Conservation (phyloP, 2,113 vertebrate species). For the Silurus asotus region DNA sequence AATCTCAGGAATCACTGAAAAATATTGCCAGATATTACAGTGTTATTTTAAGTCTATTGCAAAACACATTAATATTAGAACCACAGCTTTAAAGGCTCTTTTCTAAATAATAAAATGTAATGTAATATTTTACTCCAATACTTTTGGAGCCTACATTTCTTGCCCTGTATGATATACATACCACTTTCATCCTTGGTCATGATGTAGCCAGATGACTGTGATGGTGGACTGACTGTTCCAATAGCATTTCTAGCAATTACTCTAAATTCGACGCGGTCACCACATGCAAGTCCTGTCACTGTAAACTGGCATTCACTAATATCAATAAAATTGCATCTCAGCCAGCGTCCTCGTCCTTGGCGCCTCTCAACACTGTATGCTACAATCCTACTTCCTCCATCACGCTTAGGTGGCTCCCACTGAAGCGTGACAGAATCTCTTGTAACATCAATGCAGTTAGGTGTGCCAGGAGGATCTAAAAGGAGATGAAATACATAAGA, state of each 20-base stretch:
- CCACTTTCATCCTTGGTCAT: constrained; percentile 97
- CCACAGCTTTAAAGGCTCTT: background rate
- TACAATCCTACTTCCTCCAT: constrained; percentile 95
- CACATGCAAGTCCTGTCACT: constrained; percentile 87
- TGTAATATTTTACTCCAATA: background rate
- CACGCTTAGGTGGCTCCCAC: constrained; percentile 87
- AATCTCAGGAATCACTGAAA: constrained; percentile 87
- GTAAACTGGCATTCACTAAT: constrained; percentile 92
- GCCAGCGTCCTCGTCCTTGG: constrained; percentile 88
- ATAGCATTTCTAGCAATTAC: constrained; percentile 95
- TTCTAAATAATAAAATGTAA: background rate
- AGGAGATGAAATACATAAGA: background rate
- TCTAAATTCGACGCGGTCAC: constrained; percentile 94
- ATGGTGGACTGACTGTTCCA: constrained; percentile 94
- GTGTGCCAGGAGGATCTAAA: constrained; percentile 92
- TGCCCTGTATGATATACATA: constrained; percentile 66
- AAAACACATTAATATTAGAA: constrained; percentile 28
- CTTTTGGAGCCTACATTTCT: background rate
- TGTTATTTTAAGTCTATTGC: background rate
- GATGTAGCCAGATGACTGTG: constrained; percentile 93
- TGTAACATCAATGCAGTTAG: constrained; percentile 94
- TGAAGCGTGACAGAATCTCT: constrained; percentile 94
- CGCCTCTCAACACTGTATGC: constrained; percentile 94
- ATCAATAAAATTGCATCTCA: constrained; percentile 95
- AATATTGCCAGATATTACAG: constrained; percentile 37